Conservation (phyloP, 2,888 invertebrate species). For the Piscicola geometra region DNA sequence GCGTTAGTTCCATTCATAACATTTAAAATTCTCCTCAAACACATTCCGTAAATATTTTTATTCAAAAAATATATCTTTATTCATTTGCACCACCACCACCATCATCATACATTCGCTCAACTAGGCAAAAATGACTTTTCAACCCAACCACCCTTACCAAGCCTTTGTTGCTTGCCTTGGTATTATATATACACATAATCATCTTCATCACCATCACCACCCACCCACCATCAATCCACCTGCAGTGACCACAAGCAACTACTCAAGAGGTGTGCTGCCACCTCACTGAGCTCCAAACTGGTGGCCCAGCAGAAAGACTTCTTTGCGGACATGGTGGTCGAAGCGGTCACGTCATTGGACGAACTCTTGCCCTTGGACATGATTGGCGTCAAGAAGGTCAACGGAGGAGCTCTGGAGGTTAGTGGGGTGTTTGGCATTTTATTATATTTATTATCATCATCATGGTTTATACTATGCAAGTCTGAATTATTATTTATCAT, state of each 20-base stretch:
- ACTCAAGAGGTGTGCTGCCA: conserved; percentile 78
- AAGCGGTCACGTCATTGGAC: conserved; percentile 83
- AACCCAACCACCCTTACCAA: too few relatives aligned
- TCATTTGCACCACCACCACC: too few relatives aligned
- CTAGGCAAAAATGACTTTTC: too few relatives aligned
- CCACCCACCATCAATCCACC: neutral
- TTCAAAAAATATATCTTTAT: too few relatives aligned
- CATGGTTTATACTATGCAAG: too few relatives aligned
- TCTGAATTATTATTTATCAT: too few relatives aligned
- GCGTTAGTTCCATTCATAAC: conserved; percentile 47
- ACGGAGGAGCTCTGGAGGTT: conserved; percentile 68
- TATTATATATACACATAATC: neutral
- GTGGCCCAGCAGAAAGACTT: conserved; percentile 91
- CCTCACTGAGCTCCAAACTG: conserved; percentile 92
- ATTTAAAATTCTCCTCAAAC: too few relatives aligned
- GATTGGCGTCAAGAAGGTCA: conserved; percentile 97
- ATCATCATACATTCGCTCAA: too few relatives aligned
- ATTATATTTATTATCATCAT: too few relatives aligned
- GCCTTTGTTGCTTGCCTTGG: neutral
- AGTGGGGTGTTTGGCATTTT: neutral
- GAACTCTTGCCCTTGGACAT: conserved; percentile 87
- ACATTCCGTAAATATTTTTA: too few relatives aligned
- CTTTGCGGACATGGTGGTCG: conserved; percentile 95
- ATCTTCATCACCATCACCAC: neutral
- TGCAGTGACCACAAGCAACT: conserved; percentile 56